phyloP scores from a whole-genome alignment of 30 jellyfish, hydroid and myxozoan genomes.

The Aurelia aurita complex sp. Pacific region DNA sequence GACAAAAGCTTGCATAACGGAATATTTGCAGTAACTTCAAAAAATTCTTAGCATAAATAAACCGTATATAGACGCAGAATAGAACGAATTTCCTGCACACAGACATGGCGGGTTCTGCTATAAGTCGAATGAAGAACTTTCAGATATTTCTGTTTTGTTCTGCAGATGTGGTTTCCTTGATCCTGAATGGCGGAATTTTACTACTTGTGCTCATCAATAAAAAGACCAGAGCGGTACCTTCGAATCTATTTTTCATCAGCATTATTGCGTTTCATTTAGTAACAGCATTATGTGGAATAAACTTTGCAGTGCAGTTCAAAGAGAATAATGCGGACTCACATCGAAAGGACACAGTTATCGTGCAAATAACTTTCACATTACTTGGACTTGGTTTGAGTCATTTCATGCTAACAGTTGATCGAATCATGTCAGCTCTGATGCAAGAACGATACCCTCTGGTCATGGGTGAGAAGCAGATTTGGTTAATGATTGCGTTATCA shows the following conservation, averaged over 20 bases:
- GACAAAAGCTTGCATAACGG: too few species aligned
- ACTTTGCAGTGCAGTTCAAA: constrained; percentile 47
- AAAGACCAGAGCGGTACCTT: constrained; percentile 30
- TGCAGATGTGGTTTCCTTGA: constrained; percentile 45
- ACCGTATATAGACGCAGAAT: too few species aligned
- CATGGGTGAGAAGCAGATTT: constrained; percentile 37
- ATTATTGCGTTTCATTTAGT: constrained; percentile 46
- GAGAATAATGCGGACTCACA: constrained; percentile 53
- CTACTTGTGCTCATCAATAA: constrained; percentile 29
- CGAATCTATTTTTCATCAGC: constrained; percentile 56
- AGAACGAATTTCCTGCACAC: too few species aligned
- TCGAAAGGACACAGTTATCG: constrained; percentile 76
- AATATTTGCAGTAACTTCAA: too few species aligned
- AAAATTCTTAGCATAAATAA: too few species aligned
- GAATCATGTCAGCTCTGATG: constrained; percentile 40
- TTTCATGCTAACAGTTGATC: constrained; percentile 68
- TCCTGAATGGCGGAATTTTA: constrained; percentile 49
- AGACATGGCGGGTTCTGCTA: constrained; percentile 57
- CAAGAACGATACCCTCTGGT: constrained; percentile 24
- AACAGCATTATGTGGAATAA: constrained; percentile 54
- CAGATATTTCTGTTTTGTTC: constrained; percentile 69
- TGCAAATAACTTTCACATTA: constrained; percentile 69
- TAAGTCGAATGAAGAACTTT: constrained; percentile 61
- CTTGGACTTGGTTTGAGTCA: constrained; percentile 62
- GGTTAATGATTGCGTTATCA: constrained; percentile 62